Percentiles rank a stretch among this genome's conserved stretches.
phyloP scores from a whole-genome alignment of 2,113 vertebrate genomes.

The Dipodomys spectabilis region DNA sequence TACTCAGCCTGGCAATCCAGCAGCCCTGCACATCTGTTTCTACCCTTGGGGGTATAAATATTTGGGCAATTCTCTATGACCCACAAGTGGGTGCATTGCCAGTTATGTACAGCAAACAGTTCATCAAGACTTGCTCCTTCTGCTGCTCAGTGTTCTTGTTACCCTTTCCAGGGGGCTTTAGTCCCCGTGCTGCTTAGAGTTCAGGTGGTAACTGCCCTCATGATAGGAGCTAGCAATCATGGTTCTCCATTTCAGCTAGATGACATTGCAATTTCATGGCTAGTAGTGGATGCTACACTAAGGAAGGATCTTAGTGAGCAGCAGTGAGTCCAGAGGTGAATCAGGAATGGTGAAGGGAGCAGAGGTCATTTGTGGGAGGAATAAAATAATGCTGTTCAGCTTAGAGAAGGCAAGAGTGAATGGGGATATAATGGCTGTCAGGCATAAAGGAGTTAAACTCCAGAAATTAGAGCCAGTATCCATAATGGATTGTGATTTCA shows the following conservation, averaged over 20 bases:
- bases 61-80: not conserved
- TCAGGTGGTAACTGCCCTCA: not conserved
- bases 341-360: not conserved
- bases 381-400: not conserved
- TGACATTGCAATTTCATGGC: not conserved
- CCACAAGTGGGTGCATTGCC: not conserved
- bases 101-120: not conserved
- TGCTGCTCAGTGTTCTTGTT: not conserved
- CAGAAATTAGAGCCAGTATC: not conserved
- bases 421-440: not conserved
- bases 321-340: not conserved
- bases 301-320: not conserved
- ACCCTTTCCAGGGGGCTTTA: not conserved
- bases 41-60: not conserved
- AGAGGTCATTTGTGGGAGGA: not conserved
- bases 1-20: not conserved
- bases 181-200: not conserved
- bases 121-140: not conserved
- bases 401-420: too few relatives aligned
- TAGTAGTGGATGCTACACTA: not conserved
- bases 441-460: not conserved
- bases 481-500: too few relatives aligned
- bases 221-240: not conserved
- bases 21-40: not conserved
- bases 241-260: not conserved